These are phyloP conservation scores for Diplodus puntazzo DNA, from an alignment of 2,797 vertebrate species.

Conservation along the genomic window DNA sequence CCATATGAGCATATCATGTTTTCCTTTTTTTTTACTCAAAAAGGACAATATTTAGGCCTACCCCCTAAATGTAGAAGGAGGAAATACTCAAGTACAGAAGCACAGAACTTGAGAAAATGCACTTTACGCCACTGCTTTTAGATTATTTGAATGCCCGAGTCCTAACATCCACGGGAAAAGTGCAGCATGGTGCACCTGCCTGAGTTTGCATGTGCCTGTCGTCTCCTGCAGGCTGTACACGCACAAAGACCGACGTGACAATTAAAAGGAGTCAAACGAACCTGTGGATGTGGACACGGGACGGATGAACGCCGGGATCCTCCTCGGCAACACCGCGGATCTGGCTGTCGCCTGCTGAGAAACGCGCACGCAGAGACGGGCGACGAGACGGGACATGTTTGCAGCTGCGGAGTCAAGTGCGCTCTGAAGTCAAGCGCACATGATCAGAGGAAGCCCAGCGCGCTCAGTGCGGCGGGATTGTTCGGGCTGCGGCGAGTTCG, in stretches of 20 bases:
- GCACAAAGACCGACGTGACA: neutral
- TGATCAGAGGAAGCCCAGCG: constrained; percentile 14
- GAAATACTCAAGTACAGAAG: too few species aligned
- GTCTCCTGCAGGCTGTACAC: too few species aligned
- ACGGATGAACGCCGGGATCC: constrained; percentile 54
- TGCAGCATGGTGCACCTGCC: constrained; percentile 25
- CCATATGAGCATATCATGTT: too few species aligned
- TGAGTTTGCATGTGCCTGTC: neutral
- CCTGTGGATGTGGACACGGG: constrained; percentile 75
- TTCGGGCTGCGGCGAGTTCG: constrained; percentile 37
- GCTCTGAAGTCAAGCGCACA: constrained; percentile 54
- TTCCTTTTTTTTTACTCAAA: too few species aligned
- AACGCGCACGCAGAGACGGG: constrained; percentile 64
- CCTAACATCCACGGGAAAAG: neutral
- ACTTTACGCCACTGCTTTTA: neutral
- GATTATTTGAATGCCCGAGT: neutral
- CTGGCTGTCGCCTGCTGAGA: constrained; percentile 50
- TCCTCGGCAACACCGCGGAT: constrained; percentile 47
- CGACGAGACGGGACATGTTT: constrained; percentile 81
- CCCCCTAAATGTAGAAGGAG: too few species aligned
- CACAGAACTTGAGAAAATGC: too few species aligned
- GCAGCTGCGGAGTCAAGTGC: constrained; percentile 14
- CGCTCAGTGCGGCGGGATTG: constrained; percentile 28
- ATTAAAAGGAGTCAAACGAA: constrained; percentile 45
- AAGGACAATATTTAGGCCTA: too few species aligned